Evolutionary conservation across 92 coral and sea anemone species (phyloP), one percentile per base, ranked within the genome.

Genomic region (Galaxea fascicularis): DNA sequence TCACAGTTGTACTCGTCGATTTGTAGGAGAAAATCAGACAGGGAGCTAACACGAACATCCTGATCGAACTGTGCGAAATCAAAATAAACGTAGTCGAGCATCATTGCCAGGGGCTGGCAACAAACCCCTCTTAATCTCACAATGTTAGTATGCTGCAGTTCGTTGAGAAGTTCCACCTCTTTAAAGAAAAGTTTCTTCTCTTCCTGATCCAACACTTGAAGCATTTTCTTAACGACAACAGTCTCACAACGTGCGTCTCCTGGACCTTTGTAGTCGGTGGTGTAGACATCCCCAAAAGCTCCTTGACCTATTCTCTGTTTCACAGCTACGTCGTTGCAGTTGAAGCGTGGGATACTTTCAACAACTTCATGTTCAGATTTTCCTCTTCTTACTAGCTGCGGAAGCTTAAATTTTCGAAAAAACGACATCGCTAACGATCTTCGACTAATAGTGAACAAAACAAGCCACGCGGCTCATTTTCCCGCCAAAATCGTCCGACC

Each of bases 61-160:
- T 57, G 73, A 4, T 85, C 90, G 30, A 85, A 85, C n/a, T 14
- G 63, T 12, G 52, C 52, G 26, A 85, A 77, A 30, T 31, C 71
- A 51, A 85, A 77, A 53, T 68, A 85, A 12, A 77, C 39, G 15
- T 83, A 83, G 53, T 83, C 81, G 14, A 83, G 59, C 82, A 74
- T 84, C 25, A 84, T 20, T 9, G 84, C 85, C 6, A 21, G 71
- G 13, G 80, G 78, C 77, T 68, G 78, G 17, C 15, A n/a, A 79
- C 73, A 78, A 0, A 86, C 89, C 20, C 26, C 70, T 51, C n/a
- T 67, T 21, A 86, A 68, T 29, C 29, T 46, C 6, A 86, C 80
- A 39, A 86, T 60, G 46, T 69, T 86, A 7, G 41, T 20, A 18
- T 77, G 85, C 1, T 64, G 24, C 54, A 74, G 22, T 0, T 14